Percentiles rank a stretch among this genome's conserved stretches.
These are phyloP conservation scores for Brachypteracias leptosomus DNA, from an alignment of 2,113 vertebrate species.

Conservation along the genomic window DNA sequence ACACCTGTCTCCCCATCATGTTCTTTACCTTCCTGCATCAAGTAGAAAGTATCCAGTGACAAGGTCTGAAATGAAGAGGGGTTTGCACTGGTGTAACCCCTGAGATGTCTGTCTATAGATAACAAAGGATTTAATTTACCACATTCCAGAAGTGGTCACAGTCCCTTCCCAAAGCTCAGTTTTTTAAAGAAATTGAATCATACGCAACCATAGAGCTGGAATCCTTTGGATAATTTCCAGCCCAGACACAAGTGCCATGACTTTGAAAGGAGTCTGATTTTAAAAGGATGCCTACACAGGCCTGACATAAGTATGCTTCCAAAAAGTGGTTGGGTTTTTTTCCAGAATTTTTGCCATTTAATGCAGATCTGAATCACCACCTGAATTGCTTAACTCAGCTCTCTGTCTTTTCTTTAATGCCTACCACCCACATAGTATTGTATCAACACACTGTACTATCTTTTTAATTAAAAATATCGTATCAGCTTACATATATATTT, in stretches of 20 bases:
- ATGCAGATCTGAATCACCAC: neutral
- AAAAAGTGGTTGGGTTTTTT: neutral
- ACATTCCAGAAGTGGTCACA: neutral
- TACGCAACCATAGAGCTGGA: neutral
- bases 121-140: constrained; percentile 23
- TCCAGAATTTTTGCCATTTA: neutral
- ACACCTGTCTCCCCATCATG: neutral
- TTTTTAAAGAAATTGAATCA: neutral
- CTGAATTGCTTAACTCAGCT: neutral
- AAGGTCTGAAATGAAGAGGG: neutral
- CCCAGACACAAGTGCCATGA: neutral
- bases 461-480: constrained; percentile 12
- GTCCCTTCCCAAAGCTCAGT: neutral
- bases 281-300: neutral
- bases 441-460: neutral
- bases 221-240: neutral
- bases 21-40: neutral
- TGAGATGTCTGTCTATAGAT: neutral
- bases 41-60: constrained; percentile 9
- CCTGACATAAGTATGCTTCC: neutral
- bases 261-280: neutral
- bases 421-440: constrained; percentile 2
- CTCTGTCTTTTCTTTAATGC: neutral
- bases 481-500: neutral
- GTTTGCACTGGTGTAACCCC: neutral